Percentiles rank a stretch among this genome's conserved stretches.
Conservation (phyloP, 2,888 invertebrate species). For the Odontomyia ornata region DNA sequence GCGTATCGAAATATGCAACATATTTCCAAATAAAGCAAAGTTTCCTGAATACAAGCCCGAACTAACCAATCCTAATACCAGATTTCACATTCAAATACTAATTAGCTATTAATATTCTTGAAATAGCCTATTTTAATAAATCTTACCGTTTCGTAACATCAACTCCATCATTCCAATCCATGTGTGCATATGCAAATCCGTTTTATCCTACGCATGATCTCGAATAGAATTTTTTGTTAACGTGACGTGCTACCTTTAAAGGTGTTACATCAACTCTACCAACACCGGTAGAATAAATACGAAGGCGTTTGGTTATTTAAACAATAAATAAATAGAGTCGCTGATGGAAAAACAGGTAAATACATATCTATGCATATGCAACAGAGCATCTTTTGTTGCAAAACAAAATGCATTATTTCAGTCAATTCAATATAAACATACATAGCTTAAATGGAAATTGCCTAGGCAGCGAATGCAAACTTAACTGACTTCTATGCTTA, state of each 20-base stretch:
- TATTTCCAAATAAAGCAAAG: too few species aligned
- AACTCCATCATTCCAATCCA: background rate
- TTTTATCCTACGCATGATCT: constrained; percentile 26
- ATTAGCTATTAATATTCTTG: too few species aligned
- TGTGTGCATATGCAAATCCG: background rate
- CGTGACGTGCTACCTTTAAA: constrained; percentile 1
- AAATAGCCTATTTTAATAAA: background rate
- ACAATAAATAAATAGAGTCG: background rate
- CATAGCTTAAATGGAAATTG: too few species aligned
- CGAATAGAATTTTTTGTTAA: constrained; percentile 15
- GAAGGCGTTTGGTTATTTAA: constrained; percentile 21
- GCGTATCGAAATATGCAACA: too few species aligned
- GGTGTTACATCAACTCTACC: constrained; percentile 5
- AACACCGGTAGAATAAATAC: background rate
- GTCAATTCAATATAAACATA: background rate
- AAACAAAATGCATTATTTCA: constrained; percentile 4
- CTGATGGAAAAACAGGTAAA: background rate
- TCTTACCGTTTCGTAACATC: constrained; percentile 6
- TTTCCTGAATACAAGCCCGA: too few species aligned
- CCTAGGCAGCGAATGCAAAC: too few species aligned
- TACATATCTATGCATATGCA: background rate
- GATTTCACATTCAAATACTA: too few species aligned
- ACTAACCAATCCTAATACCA: too few species aligned
- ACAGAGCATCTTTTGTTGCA: constrained; percentile 9
- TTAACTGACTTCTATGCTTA: too few species aligned